Evolutionary conservation across 1,140 invertebrate genomes (phyloP), one percentile per base, ranked within the genome.

Genomic region (Drosophila guanche): DNA sequence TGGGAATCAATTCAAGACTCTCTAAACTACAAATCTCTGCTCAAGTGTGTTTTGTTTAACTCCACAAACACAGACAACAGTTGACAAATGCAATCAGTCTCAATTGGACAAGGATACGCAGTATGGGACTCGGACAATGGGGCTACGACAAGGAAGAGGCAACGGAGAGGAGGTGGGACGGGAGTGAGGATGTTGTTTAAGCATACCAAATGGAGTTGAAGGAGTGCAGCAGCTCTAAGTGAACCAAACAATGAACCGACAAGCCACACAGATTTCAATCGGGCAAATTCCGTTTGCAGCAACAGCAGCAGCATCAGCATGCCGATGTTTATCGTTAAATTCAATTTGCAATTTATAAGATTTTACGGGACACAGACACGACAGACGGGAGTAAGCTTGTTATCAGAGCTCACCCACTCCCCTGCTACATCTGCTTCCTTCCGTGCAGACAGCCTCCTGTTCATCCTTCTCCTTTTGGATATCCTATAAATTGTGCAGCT

Each of bases 291-390:
- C 59, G 16, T 33, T 52, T 42, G 29, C 45, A 70, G 42, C 43
- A n/a, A 8, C 33, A 70, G 29, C 45, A 70, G 42, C 43, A n/a
- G 12, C 33, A 70, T 47, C 50, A 41, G 42, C 51, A 27, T 59
- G 16, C 33, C 59, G 70, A 83, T 86, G 66, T 76, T 88, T 86
- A 86, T 86, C 83, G 74, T 88, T 83, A 86, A 83, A 86, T 83
- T 86, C 81, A 88, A 88, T 86, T 86, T 86, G 79, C 81, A 88
- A 88, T 86, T 86, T 86, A 88, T 88, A 86, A 86, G 80, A 86
- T 80, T 86, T 75, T 76, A 79, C 66, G 3, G 33, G 33, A 59
- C 75, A 53, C 67, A 55, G 72, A 29, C 45, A 48, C 25, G 23
- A 16, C 67, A 3, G 14, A n/a, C 20, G 16, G 5, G 41, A 63